phyloP scores from a whole-genome alignment of 2,797 vertebrate species.

The Tapirus indicus region DNA sequence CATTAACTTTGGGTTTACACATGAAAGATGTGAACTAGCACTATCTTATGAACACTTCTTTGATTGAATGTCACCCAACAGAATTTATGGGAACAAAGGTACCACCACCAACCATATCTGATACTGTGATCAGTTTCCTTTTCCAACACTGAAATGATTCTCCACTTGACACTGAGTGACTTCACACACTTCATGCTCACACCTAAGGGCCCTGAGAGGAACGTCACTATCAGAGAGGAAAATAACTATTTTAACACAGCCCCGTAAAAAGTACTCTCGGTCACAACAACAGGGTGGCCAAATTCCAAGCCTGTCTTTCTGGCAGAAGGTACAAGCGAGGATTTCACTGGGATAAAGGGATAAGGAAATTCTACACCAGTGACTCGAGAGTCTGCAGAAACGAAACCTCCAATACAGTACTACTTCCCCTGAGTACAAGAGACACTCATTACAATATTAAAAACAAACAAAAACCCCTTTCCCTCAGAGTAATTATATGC shows the following conservation, averaged over 20 bases:
- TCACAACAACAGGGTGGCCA: neutral
- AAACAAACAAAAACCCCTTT: slow-evolving; percentile 29
- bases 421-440: slow-evolving; percentile 19
- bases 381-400: slow-evolving; percentile 33
- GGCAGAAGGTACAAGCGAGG: neutral
- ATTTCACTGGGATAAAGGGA: slow-evolving; percentile 29
- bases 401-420: slow-evolving; percentile 22
- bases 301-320: neutral
- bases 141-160: neutral
- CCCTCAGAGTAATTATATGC: neutral
- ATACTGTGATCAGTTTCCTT: neutral
- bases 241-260: neutral
- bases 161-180: neutral
- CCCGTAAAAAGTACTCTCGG: neutral
- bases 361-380: slow-evolving; percentile 39
- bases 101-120: neutral
- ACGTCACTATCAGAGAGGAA: neutral
- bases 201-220: neutral
- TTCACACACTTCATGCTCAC: neutral
- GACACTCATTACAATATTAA: slow-evolving; percentile 35
- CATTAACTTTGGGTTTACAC: neutral
- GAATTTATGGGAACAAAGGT: neutral
- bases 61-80: neutral
- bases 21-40: neutral
- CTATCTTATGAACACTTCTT: neutral